phyloP scores from a whole-genome alignment of 2,797 vertebrate genomes.

The Leptatherina wallacei region DNA sequence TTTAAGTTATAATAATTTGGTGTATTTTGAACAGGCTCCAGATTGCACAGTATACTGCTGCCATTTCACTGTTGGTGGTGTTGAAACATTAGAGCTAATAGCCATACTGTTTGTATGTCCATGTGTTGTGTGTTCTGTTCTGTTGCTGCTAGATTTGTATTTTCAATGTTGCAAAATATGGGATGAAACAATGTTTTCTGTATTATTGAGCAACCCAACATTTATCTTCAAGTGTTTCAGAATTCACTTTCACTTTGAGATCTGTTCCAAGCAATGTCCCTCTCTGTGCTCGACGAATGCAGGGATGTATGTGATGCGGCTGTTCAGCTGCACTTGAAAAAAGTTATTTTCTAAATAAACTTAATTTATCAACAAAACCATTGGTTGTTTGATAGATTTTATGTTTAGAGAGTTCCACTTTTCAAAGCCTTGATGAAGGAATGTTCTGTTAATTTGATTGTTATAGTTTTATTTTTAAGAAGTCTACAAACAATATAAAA shows the following conservation, averaged over 20 bases:
- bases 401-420: background rate
- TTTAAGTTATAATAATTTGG: slow-evolving; percentile 40
- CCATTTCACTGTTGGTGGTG: slow-evolving; percentile 60
- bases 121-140: slow-evolving; percentile 59
- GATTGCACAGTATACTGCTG: slow-evolving; percentile 41
- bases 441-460: slow-evolving; percentile 19
- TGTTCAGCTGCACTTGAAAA: slow-evolving; percentile 58
- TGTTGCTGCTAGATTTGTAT: slow-evolving; percentile 72
- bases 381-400: slow-evolving; percentile 42
- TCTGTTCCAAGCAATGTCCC: slow-evolving; percentile 62
- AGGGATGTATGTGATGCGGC: slow-evolving; percentile 68
- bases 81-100: slow-evolving; percentile 52
- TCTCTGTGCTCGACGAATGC: slow-evolving; percentile 58
- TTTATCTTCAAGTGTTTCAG: slow-evolving; percentile 60
- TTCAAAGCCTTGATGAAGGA: background rate
- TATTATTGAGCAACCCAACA: slow-evolving; percentile 47
- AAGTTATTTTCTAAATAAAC: slow-evolving; percentile 84
- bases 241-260: slow-evolving; percentile 63
- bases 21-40: slow-evolving; percentile 52
- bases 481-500: slow-evolving; percentile 44
- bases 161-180: slow-evolving; percentile 64
- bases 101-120: slow-evolving; percentile 37
- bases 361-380: slow-evolving; percentile 79
- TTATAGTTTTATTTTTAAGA: slow-evolving; percentile 40
- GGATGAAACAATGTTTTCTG: slow-evolving; percentile 48